A percentile compares a stretch with the other conserved stretches of the same genome.
Conservation (phyloP, 2,113 vertebrate species). For the Elephantulus edwardii region DNA sequence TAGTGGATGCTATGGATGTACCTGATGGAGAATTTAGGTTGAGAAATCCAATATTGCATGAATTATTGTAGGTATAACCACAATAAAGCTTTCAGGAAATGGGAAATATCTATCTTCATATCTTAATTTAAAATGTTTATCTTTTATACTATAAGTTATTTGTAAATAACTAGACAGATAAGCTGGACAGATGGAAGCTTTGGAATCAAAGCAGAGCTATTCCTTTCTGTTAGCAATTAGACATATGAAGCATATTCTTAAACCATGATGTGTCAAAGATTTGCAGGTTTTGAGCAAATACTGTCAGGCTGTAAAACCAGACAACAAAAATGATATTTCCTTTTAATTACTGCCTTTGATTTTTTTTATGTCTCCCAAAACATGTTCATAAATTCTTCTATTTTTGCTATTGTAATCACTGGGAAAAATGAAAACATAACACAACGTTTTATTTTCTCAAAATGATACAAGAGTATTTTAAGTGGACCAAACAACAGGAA, state of each 20-base stretch:
- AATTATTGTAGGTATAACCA: background rate
- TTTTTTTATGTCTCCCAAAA: constrained; percentile 48
- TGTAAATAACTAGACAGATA: constrained; percentile 57
- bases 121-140: constrained; percentile 43
- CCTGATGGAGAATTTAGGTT: too few species aligned
- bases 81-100: background rate
- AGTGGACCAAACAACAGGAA: background rate
- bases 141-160: constrained; percentile 58
- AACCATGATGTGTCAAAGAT: constrained; percentile 63
- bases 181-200: constrained; percentile 68
- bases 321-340: background rate
- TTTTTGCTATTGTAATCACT: constrained; percentile 29
- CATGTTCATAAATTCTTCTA: constrained; percentile 20
- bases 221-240: constrained; percentile 68
- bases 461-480: constrained; percentile 42
- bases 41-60: background rate
- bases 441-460: constrained; percentile 39
- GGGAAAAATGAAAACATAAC: background rate
- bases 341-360: constrained; percentile 56
- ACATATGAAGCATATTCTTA: constrained; percentile 71
- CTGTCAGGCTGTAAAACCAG: constrained; percentile 51
- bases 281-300: constrained; percentile 61
- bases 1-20: rapidly evolving
- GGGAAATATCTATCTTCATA: background rate
- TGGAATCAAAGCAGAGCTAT: constrained; percentile 55